Evolutionary conservation across 2,888 invertebrate genomes (phyloP), one percentile per base, ranked within the genome.

Genomic region (Trichogramma dendrolimi): DNA sequence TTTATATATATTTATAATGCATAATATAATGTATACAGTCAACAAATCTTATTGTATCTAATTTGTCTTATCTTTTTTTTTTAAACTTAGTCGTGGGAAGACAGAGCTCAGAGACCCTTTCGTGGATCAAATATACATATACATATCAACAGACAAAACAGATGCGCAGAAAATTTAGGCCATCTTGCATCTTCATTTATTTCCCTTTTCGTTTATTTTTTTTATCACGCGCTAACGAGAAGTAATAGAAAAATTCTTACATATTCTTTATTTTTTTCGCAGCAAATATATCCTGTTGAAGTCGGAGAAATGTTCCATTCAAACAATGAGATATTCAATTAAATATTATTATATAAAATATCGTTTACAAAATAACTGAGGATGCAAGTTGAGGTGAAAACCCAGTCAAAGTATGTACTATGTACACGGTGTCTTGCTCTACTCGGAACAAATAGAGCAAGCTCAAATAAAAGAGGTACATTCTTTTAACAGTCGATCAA

Each of bases 11-110:
- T 44, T 50, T 53, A 67, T 62, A 64, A 64, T 65, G 63, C 70
- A 69, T 70, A 71, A 71, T 72, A 70, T 62, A 68, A 70, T 75
- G 73, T 77, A 75, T 74, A 77, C 77, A 77, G 74, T 77, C 75
- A 78, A 78, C 75, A 77, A 77, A 77, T 74, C 74, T 77, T 75
- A 74, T 73, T 71, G 71, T 70, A 74, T 72, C 76, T 75, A 76
- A 73, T 73, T 78, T 76, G 77, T 78, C 74, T 76, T 78, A 27
- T 27, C 27, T 27, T 27, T 27, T 27, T 27, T 27, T 27, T 27
- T 27, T 76, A 75, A 75, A 78, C 77, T 76, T 75, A 78, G 78
- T 77, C 73, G 76, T 76, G 78, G 79, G 79, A 79, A 79, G 79
- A 79, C 78, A 75, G 77, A 77, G 77, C 77, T 72, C 75, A 74